phyloP scores from a whole-genome alignment of 35 echinoderm and acorn worm genomes.

The Apostichopus californicus region DNA sequence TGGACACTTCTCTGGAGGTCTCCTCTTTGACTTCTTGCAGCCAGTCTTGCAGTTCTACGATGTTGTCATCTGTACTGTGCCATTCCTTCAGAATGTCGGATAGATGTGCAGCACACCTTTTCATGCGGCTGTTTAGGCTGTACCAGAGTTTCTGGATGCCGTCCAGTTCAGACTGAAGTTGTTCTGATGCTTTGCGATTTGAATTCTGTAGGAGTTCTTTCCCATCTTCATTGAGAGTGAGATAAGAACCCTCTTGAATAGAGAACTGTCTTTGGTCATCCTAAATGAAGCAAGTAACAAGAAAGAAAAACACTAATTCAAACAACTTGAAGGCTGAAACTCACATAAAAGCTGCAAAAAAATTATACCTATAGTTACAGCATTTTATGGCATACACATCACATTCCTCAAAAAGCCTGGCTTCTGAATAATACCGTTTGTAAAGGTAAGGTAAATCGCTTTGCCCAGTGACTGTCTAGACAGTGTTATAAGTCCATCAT shows the following conservation, averaged over 20 bases:
- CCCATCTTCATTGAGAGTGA: slow-evolving; percentile 81
- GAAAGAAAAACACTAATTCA: no score
- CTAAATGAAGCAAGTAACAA: not conserved
- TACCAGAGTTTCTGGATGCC: slow-evolving; percentile 86
- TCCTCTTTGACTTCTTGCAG: slow-evolving; percentile 63
- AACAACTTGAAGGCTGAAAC: no score
- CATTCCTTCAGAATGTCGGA: slow-evolving; percentile 73
- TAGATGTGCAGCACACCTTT: slow-evolving; percentile 60
- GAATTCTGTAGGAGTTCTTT: slow-evolving; percentile 81
- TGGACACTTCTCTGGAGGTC: slow-evolving; percentile 58
- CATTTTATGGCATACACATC: no score
- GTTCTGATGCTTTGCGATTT: slow-evolving; percentile 65
- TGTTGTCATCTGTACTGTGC: slow-evolving; percentile 74
- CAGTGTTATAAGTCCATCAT: no score
- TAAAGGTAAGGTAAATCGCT: no score
- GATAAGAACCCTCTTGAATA: slow-evolving; percentile 80
- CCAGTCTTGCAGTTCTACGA: slow-evolving; percentile 83
- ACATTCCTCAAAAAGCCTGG: no score
- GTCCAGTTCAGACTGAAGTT: slow-evolving; percentile 73
- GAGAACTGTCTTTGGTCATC: slow-evolving; percentile 70
- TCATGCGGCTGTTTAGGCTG: slow-evolving; percentile 69
- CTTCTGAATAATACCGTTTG: no score
- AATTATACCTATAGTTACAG: no score
- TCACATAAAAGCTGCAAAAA: no score
- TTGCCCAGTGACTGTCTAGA: no score